phyloP scores from a whole-genome alignment of 1,140 invertebrate species.

The Chionoecetes opilio region DNA sequence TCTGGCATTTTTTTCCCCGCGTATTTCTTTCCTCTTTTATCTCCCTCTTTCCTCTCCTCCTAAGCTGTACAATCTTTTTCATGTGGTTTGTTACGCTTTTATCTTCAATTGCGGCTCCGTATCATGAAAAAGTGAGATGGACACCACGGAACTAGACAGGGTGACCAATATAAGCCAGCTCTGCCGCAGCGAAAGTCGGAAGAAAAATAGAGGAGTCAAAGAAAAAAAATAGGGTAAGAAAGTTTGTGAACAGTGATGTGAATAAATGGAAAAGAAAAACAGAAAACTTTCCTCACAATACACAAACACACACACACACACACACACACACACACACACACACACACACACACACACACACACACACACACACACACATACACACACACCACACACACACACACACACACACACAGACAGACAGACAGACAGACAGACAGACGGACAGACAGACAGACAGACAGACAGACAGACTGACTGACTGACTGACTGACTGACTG shows the following conservation, averaged over 20 bases:
- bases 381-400: conserved; percentile 42
- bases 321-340: conserved; percentile 8
- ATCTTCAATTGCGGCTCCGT: not conserved
- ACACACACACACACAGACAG: conserved; percentile 25
- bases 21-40: not conserved
- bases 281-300: too few relatives aligned
- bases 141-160: too few relatives aligned
- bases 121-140: not conserved
- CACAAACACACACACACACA: not conserved
- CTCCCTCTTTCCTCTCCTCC: not conserved
- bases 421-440: not conserved
- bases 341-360: not conserved
- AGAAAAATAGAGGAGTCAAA: not conserved
- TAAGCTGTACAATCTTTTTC: not conserved
- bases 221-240: not conserved
- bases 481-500: too few relatives aligned
- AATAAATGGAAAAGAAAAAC: not conserved
- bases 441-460: not conserved
- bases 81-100: not conserved
- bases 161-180: too few relatives aligned
- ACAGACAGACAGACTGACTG: too few relatives aligned
- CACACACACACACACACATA: conserved; percentile 34
- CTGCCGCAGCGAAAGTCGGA: too few relatives aligned
- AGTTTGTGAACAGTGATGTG: not conserved
- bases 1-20: not conserved